These are phyloP conservation scores for Tanypteryx hageni DNA, from an alignment of 2,888 invertebrate species.

Conservation along the genomic window DNA sequence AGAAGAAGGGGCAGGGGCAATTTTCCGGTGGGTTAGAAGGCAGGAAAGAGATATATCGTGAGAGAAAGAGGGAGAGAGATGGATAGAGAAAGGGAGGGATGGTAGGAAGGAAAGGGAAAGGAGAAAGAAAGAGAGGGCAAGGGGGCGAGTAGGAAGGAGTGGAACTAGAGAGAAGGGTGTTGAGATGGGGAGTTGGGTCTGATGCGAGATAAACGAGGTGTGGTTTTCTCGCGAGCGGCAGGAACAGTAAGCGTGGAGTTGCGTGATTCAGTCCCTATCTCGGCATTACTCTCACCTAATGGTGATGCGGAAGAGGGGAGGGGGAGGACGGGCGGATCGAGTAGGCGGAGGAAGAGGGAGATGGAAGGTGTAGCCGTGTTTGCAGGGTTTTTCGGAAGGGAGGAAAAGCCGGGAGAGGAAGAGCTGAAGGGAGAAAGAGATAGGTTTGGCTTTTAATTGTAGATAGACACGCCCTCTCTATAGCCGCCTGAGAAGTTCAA, in stretches of 20 bases:
- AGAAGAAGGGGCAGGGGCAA: too few relatives aligned
- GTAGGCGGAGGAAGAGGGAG: background rate
- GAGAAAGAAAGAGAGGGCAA: background rate
- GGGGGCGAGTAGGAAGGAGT: background rate
- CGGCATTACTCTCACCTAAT: constrained; percentile 60
- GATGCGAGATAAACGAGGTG: constrained; percentile 60
- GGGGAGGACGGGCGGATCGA: background rate
- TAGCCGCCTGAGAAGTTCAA: background rate
- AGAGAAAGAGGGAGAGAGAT: background rate
- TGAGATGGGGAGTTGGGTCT: constrained; percentile 14
- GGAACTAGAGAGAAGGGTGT: background rate
- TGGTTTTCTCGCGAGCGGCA: constrained; percentile 51
- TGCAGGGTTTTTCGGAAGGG: background rate
- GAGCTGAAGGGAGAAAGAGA: background rate
- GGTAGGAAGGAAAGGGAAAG: background rate
- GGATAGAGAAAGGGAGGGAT: background rate
- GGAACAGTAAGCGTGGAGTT: constrained; percentile 36
- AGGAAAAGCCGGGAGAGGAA: background rate
- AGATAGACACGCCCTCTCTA: constrained; percentile 39
- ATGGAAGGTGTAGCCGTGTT: background rate
- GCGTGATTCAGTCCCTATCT: constrained; percentile 46
- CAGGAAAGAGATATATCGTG: background rate
- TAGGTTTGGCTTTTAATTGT: constrained; percentile 60
- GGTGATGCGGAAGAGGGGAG: constrained; percentile 14
- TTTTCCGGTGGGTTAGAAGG: background rate